Percentiles rank a stretch among this genome's conserved stretches.
Conservation (phyloP, 2,888 invertebrate genomes). For the Exocentrus adspersus region DNA sequence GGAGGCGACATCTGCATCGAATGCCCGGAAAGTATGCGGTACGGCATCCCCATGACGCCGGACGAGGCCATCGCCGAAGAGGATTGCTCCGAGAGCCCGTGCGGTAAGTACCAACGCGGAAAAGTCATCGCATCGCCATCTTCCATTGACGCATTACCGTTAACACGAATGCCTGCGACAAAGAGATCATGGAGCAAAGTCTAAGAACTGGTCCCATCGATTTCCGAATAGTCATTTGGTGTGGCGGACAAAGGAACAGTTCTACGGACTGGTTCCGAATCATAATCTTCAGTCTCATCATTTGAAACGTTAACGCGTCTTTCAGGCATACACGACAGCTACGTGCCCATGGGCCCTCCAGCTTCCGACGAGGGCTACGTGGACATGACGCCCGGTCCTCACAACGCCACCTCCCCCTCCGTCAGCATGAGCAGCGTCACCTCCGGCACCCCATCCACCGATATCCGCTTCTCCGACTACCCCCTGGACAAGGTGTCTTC, state of each 20-base stretch:
- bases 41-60: slow-evolving; percentile 68
- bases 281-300: too few species aligned
- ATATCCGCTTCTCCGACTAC: slow-evolving; percentile 79
- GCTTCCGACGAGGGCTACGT: slow-evolving; percentile 67
- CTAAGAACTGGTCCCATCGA: too few species aligned
- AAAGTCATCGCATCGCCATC: too few species aligned
- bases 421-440: slow-evolving; percentile 80
- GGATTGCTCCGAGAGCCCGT: slow-evolving; percentile 64
- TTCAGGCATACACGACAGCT: slow-evolving; percentile 52
- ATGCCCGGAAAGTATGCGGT: slow-evolving; percentile 54
- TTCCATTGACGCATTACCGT: too few species aligned
- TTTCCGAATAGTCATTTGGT: too few species aligned
- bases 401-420: slow-evolving; percentile 68
- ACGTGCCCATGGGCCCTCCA: slow-evolving; percentile 78
- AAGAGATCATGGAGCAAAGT: too few species aligned
- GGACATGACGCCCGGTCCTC: slow-evolving; percentile 66
- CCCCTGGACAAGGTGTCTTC: slow-evolving; percentile 84
- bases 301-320: background rate
- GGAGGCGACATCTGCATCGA: slow-evolving; percentile 62
- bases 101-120: slow-evolving; percentile 41
- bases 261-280: too few species aligned
- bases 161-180: too few species aligned
- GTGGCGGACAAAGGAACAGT: too few species aligned
- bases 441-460: slow-evolving; percentile 84
- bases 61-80: slow-evolving; percentile 76